Evolutionary conservation across 2,113 vertebrate genomes (phyloP).

Genomic region (Lamprologus callipterus): DNA sequence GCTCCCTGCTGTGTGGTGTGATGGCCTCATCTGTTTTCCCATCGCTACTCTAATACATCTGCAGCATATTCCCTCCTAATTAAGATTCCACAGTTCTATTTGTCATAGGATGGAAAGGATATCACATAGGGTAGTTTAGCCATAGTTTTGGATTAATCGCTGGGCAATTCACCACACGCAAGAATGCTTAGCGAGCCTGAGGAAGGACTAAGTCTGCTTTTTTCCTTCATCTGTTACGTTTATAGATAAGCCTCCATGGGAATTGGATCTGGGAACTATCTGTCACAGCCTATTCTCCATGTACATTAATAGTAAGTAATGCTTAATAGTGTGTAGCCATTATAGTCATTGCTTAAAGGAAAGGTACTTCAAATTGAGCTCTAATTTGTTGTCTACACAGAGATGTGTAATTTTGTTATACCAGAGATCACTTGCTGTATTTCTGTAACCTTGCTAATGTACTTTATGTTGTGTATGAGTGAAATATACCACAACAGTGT

Average conservation of each 20-base stretch:
- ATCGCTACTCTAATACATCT: conserved; percentile 65
- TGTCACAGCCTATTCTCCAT: conserved; percentile 15
- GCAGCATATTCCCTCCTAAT: conserved; percentile 63
- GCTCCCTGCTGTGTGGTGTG: conserved; percentile 60
- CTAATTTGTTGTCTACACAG: neutral
- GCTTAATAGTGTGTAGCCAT: conserved; percentile 12
- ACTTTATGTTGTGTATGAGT: neutral
- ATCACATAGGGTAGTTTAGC: conserved; percentile 65
- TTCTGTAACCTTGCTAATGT: neutral
- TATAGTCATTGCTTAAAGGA: conserved; percentile 15
- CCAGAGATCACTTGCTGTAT: neutral
- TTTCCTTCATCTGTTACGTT: conserved; percentile 30
- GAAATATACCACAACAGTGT: neutral
- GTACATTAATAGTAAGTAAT: conserved; percentile 20
- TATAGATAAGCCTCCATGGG: conserved; percentile 30
- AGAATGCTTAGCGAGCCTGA: conserved; percentile 33
- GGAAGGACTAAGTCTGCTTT: conserved; percentile 17
- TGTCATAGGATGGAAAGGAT: conserved; percentile 62
- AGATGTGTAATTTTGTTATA: neutral
- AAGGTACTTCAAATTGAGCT: neutral
- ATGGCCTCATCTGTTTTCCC: conserved; percentile 71
- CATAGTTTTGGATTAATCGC: conserved; percentile 69
- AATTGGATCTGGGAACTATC: conserved; percentile 22
- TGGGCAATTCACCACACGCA: conserved; percentile 52
- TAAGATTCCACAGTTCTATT: conserved; percentile 66